These are phyloP conservation scores for Sparus aurata DNA, from an alignment of 2,797 vertebrate species.

Conservation along the genomic window DNA sequence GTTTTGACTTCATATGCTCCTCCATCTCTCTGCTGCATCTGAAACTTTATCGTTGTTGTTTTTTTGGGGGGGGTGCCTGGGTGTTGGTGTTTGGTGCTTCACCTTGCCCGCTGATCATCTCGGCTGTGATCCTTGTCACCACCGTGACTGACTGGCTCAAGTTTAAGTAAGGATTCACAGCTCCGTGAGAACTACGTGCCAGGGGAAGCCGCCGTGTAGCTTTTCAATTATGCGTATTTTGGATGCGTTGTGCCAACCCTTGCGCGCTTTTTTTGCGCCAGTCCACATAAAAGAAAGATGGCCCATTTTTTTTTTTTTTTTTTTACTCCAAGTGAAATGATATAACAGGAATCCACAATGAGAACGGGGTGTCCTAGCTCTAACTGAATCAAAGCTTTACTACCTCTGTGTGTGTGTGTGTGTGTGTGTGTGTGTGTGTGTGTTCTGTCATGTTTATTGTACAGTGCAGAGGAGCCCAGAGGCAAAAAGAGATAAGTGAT, in stretches of 20 bases:
- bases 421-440: constrained; percentile 42
- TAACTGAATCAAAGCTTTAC: constrained; percentile 59
- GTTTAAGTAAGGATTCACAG: constrained; percentile 63
- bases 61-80: not conserved
- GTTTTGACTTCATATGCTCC: constrained; percentile 2
- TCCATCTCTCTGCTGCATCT: constrained; percentile 17
- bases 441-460: constrained; percentile 54
- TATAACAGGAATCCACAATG: constrained; percentile 42
- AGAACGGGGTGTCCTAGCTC: constrained; percentile 38
- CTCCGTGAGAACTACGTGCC: constrained; percentile 33
- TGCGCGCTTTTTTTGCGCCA: constrained; percentile 24
- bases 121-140: constrained; percentile 41
- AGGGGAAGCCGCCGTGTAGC: constrained; percentile 23
- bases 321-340: constrained; percentile 33
- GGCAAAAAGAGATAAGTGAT: constrained; percentile 63
- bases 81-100: not conserved
- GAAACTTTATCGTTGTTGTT: constrained; percentile 14
- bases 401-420: constrained; percentile 39
- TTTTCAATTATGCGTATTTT: constrained; percentile 46
- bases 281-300: constrained; percentile 15
- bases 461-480: constrained; percentile 60
- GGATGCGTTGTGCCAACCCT: constrained; percentile 38
- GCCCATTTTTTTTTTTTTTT: constrained; percentile 11
- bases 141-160: constrained; percentile 58
- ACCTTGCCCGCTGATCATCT: constrained; percentile 17